Evolutionary conservation across 2,888 invertebrate species (phyloP).

Genomic region (Ectemnius lituratus): DNA sequence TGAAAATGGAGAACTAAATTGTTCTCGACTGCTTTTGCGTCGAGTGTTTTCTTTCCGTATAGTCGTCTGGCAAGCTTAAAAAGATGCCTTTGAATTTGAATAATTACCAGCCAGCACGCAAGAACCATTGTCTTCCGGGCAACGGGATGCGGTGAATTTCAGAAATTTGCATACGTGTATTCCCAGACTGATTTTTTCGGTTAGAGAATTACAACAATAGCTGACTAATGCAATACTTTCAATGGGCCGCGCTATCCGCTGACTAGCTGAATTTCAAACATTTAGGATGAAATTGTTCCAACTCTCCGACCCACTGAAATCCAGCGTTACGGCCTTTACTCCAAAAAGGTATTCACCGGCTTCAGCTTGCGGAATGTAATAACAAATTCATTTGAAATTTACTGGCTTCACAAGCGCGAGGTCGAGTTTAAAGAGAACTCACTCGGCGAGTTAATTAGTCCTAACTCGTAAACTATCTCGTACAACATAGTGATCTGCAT

Average conservation of each 20-base stretch:
- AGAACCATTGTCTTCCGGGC: constrained; percentile 33
- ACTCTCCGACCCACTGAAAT: constrained; percentile 17
- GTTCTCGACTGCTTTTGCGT: not conserved
- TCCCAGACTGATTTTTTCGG: constrained; percentile 6
- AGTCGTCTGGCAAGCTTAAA: constrained; percentile 23
- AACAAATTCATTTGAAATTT: no score
- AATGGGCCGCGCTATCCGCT: constrained; percentile 4
- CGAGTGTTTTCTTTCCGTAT: not conserved
- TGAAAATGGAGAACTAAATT: not conserved
- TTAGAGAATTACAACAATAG: constrained; percentile 33
- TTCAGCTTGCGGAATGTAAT: no score
- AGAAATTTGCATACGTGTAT: constrained; percentile 13
- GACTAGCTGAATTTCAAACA: constrained; percentile 19
- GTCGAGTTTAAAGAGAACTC: no score
- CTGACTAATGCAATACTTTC: constrained; percentile 24
- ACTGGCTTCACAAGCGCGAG: no score
- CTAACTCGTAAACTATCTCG: no score
- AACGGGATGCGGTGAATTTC: constrained; percentile 32
- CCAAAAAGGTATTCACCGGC: not conserved
- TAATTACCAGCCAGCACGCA: constrained; percentile 44
- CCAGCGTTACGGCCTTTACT: constrained; percentile 15
- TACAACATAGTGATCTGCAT: no score
- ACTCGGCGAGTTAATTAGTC: no score
- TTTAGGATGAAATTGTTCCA: constrained; percentile 24
- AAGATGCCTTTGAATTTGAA: constrained; percentile 43